Base-by-base conservation (phyloP, 2,113 vertebrate species). In the Aegithalos caudatus region DNA sequence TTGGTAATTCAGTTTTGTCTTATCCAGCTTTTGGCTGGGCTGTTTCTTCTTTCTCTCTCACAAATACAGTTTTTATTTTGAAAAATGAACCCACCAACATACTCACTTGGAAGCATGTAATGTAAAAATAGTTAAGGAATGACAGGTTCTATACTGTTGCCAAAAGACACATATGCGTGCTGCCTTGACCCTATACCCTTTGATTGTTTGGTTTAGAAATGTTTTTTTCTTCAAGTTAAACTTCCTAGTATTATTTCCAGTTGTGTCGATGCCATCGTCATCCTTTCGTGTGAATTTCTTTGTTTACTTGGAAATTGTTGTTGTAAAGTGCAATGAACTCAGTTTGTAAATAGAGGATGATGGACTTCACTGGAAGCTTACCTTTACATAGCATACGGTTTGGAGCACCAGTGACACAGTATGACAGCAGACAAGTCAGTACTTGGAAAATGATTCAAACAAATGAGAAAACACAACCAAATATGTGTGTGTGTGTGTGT, bases 161-260 rank as follows among this genome's bases (percentile, higher is more conserved):
- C 71, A 86, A 56, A 96, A 85, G 54, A 69, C 1, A 16, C 7
- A 12, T 54, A 33, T 53, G 22, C 33, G 27, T 45, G 65, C 37
- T 84, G 38, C 44, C 64, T 62, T 86, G 72, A 88, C 60, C 56
- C 51, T 72, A 38, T 51, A 44, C 35, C 35, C 51, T 35, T 31
- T 66, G n/a, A 21, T 58, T 78, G 40, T 77, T 95, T 91, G 28
- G 47, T 60, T 96, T 88, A 74, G 33, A 90, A 80, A 86, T 51
- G 81, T 80, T 95, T 92, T 85, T 94, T 86, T 38, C 64, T 92
- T 91, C 50, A 80, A 20, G 31, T 79, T 53, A 61, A 89, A 86
- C 2, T 3, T 80, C 54, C 64, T 70, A 23, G 18, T 50, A 66
- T 80, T 88, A 56, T 85, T 91, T 91, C 62, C 0, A 1, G 38